These are phyloP conservation scores for Chrysolina americana DNA, from an alignment of 2,888 invertebrate species.

Conservation along the genomic window DNA sequence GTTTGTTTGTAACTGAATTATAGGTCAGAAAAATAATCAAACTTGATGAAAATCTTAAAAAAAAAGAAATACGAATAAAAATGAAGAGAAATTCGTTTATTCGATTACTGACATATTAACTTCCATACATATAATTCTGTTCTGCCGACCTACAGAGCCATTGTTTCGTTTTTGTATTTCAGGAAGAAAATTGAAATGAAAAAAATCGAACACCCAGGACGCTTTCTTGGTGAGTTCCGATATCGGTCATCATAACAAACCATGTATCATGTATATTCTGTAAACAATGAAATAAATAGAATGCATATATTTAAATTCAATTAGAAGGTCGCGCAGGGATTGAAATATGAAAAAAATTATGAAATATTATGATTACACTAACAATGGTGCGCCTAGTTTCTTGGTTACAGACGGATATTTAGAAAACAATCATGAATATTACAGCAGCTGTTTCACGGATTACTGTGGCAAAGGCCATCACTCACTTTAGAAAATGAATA, in stretches of 20 bases:
- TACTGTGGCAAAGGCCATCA: constrained; percentile 5
- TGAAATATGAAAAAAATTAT: constrained; percentile 13
- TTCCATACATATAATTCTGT: too few relatives aligned
- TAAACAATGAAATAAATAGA: neutral
- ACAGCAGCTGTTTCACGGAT: constrained; percentile 3
- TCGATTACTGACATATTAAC: too few relatives aligned
- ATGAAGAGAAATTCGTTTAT: too few relatives aligned
- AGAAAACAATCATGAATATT: constrained; percentile 24
- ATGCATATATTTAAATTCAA: neutral
- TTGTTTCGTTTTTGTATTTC: too few relatives aligned
- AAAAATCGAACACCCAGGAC: neutral
- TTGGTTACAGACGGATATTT: neutral
- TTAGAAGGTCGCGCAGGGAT: constrained; percentile 1
- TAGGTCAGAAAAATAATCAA: too few relatives aligned
- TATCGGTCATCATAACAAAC: neutral
- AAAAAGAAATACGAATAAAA: too few relatives aligned
- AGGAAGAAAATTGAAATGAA: neutral
- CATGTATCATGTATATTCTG: neutral
- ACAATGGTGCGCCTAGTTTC: constrained; percentile 21
- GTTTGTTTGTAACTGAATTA: too few relatives aligned
- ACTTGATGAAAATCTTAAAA: too few relatives aligned
- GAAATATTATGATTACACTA: constrained; percentile 9
- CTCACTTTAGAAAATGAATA: constrained; percentile 1
- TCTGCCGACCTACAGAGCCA: too few relatives aligned
- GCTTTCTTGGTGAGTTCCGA: neutral